Evolutionary conservation across 92 coral and sea anemone genomes (phyloP), one percentile per base, ranked within the genome.

Genomic region (Porites divaricata): DNA sequence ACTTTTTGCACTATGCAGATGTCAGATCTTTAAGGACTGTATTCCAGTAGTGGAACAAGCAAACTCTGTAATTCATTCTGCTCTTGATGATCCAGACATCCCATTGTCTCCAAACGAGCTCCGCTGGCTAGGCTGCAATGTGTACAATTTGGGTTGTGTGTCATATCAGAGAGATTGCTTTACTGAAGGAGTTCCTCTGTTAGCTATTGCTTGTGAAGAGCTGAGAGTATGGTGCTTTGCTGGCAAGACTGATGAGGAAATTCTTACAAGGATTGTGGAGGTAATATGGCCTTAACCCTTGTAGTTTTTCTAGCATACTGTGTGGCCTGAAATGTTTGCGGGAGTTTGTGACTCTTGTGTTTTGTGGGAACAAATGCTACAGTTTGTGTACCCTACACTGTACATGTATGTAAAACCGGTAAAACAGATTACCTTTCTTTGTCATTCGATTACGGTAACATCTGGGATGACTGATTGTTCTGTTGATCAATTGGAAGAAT

Each of bases 161-260:
- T 75, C 89, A 5, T 89, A 89, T 88, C 92, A 92, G 77, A 90
- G 83, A 23, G 90, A 77, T 75, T 76, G 84, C n/a, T 87, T 93
- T 83, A 76, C 86, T 19, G 93, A 87, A 45, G 99, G 91, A 23
- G 89, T 89, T 53, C 90, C 86, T 23, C 87, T 95, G 72, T 88
- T 95, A 85, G 68, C 82, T 62, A 66, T 95, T 10, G 96, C 98
- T 26, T 95, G 98, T 88, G 90, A 89, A 16, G 92, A 85, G 69
- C 84, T 94, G 22, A 88, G 86, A 61, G 77, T 87, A 22, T 94
- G 98, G 95, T 86, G 98, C 80, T 91, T 82, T 56, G 58, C 80
- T 12, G 91, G 81, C 61, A 78, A 84, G 57, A 79, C 82, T 22
- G 88, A 83, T 35, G 59, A 49, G 50, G 75, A 35, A 21, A 9